phyloP scores from a whole-genome alignment of 2,797 vertebrate genomes.

The Cryptoblepharus egeriae region DNA sequence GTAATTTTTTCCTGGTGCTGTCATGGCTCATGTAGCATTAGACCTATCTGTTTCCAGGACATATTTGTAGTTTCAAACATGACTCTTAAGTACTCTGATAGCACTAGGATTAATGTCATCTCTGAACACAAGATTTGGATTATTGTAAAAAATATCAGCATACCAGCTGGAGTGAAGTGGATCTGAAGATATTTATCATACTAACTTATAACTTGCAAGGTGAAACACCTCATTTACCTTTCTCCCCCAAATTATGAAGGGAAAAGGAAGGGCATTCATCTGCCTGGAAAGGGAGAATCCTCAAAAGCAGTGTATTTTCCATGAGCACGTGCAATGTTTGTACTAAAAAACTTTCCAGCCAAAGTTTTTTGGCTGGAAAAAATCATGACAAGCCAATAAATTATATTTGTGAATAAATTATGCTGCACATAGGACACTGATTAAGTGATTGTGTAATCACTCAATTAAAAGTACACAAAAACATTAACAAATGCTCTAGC shows the following conservation, averaged over 20 bases:
- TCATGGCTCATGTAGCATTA: background rate
- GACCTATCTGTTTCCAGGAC: background rate
- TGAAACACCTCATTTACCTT: background rate
- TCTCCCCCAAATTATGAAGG: background rate
- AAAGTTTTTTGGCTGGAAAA: background rate
- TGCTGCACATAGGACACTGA: background rate
- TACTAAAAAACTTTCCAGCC: background rate
- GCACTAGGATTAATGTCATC: background rate
- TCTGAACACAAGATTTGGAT: background rate
- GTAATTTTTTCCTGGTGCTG: too few species aligned
- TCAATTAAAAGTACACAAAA: background rate
- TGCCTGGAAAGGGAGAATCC: background rate
- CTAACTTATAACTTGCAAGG: background rate
- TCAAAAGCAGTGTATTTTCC: background rate
- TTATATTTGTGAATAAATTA: slow-evolving; percentile 12
- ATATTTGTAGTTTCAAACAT: background rate
- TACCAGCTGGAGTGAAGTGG: background rate
- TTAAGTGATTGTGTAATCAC: slow-evolving; percentile 34
- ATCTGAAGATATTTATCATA: background rate
- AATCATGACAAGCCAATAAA: background rate
- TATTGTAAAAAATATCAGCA: background rate
- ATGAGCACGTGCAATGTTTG: background rate
- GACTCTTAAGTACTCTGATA: background rate
- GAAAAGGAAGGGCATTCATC: background rate
- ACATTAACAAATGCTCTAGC: slow-evolving; percentile 22